Evolutionary conservation across 2,888 invertebrate genomes (phyloP).

Genomic region (Philereme vetulata): DNA sequence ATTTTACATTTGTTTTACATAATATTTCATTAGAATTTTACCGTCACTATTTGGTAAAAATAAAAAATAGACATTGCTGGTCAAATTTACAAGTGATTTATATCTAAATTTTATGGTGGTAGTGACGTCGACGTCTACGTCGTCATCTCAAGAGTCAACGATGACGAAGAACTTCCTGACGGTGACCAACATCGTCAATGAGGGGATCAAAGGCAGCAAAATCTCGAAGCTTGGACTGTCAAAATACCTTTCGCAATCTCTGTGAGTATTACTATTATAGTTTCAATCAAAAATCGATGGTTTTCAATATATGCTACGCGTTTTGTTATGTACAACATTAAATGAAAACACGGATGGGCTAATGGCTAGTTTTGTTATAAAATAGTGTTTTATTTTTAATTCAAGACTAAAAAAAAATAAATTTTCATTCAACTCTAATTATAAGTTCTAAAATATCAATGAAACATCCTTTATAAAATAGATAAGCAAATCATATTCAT

Average conservation of each 20-base stretch:
- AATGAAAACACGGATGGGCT: too few relatives aligned
- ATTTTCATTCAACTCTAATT: too few relatives aligned
- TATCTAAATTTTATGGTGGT: conserved; percentile 44
- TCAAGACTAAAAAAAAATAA: not conserved
- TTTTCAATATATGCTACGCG: too few relatives aligned
- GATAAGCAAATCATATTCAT: too few relatives aligned
- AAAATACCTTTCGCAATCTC: conserved; percentile 90
- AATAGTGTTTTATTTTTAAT: too few relatives aligned
- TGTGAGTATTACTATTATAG: conserved; percentile 84
- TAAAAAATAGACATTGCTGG: too few relatives aligned
- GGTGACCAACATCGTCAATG: conserved; percentile 86
- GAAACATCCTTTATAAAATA: too few relatives aligned
- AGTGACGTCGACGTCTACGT: conserved; percentile 62
- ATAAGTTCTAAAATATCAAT: too few relatives aligned
- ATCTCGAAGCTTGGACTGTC: conserved; percentile 89
- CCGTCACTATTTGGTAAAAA: too few relatives aligned
- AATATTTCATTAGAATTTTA: not conserved
- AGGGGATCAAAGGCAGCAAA: conserved; percentile 90
- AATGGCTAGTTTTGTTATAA: too few relatives aligned
- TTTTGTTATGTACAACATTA: too few relatives aligned
- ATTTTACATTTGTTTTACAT: conserved; percentile 1
- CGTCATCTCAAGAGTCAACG: conserved; percentile 64
- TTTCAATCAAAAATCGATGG: too few relatives aligned
- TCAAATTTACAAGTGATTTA: not conserved
- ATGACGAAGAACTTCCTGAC: conserved; percentile 85